These are phyloP conservation scores for Ctenopoma kingsleyae DNA, from an alignment of 2,797 vertebrate genomes.

Conservation along the genomic window DNA sequence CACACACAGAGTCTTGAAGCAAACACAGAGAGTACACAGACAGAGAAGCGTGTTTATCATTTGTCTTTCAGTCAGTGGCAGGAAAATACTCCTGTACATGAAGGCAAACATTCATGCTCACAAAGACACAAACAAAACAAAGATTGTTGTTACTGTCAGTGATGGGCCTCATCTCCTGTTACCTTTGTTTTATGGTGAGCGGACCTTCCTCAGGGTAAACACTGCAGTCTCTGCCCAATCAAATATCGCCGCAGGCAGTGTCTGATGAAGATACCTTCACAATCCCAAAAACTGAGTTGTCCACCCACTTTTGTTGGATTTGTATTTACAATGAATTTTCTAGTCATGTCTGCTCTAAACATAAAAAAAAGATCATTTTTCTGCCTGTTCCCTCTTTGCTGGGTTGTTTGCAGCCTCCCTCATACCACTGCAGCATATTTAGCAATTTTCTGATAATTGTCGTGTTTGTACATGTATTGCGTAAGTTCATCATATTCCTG, in stretches of 20 bases:
- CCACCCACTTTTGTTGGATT: conserved; percentile 17
- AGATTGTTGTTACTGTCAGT: conserved; percentile 1
- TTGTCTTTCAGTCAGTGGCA: conserved; percentile 1
- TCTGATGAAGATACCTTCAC: conserved; percentile 25
- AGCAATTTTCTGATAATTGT: conserved; percentile 28
- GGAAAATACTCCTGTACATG: background rate
- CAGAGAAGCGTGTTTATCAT: background rate
- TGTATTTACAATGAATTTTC: conserved; percentile 15
- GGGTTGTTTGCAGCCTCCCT: background rate
- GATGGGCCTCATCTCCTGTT: conserved; percentile 18
- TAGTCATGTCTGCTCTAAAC: conserved; percentile 3
- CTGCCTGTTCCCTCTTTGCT: background rate
- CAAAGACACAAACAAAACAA: background rate
- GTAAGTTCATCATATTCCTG: conserved; percentile 48
- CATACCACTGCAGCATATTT: conserved; percentile 11
- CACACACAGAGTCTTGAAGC: too few relatives aligned
- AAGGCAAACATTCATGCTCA: conserved; percentile 5
- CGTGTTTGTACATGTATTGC: conserved; percentile 21
- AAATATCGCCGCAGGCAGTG: conserved; percentile 36
- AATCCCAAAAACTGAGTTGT: conserved; percentile 2
- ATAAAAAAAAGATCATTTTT: conserved; percentile 2
- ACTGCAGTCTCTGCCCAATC: conserved; percentile 60
- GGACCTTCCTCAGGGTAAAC: conserved; percentile 43
- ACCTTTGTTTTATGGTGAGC: conserved; percentile 53
- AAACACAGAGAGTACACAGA: too few relatives aligned